Conservation (phyloP, 2,113 vertebrate genomes). For the Osmerus eperlanus region DNA sequence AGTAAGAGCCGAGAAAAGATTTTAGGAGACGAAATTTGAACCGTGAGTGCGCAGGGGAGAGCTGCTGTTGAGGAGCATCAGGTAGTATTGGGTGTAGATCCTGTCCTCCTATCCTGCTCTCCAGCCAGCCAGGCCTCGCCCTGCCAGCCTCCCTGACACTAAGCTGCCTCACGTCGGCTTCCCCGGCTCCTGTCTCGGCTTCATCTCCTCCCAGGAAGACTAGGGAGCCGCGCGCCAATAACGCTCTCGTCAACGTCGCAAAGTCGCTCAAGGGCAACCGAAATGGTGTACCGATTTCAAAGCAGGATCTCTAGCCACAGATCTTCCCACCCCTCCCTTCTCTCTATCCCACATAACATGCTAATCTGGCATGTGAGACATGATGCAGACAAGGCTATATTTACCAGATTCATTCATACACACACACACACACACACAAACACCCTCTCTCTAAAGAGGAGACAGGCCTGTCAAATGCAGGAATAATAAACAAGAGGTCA, state of each 20-base stretch:
- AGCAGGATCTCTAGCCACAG: conserved; percentile 52
- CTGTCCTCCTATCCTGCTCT: conserved; percentile 47
- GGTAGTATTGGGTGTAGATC: conserved; percentile 11
- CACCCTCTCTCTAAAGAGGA: conserved; percentile 22
- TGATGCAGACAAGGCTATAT: conserved; percentile 23
- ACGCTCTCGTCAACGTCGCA: conserved; percentile 26
- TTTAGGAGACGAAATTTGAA: background rate
- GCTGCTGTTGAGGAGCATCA: conserved; percentile 17
- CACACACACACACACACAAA: background rate
- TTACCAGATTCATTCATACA: background rate
- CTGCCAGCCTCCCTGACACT: conserved; percentile 41
- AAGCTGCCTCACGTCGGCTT: conserved; percentile 53
- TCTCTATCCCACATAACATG: conserved; percentile 16
- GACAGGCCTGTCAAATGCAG: conserved; percentile 41
- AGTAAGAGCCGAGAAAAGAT: background rate
- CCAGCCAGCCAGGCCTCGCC: conserved; percentile 25
- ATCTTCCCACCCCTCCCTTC: conserved; percentile 24
- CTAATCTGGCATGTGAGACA: conserved; percentile 59
- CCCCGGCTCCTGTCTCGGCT: conserved; percentile 51
- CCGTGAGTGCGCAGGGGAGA: conserved; percentile 17
- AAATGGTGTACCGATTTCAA: conserved; percentile 50
- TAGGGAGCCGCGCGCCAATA: conserved; percentile 28
- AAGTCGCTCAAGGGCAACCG: conserved; percentile 57
- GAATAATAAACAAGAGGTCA: conserved; percentile 41
- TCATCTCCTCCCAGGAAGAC: conserved; percentile 58